Percentiles rank a stretch among this genome's conserved stretches.
Conservation (phyloP, 2,797 vertebrate genomes). For the Sparidentex hasta region DNA sequence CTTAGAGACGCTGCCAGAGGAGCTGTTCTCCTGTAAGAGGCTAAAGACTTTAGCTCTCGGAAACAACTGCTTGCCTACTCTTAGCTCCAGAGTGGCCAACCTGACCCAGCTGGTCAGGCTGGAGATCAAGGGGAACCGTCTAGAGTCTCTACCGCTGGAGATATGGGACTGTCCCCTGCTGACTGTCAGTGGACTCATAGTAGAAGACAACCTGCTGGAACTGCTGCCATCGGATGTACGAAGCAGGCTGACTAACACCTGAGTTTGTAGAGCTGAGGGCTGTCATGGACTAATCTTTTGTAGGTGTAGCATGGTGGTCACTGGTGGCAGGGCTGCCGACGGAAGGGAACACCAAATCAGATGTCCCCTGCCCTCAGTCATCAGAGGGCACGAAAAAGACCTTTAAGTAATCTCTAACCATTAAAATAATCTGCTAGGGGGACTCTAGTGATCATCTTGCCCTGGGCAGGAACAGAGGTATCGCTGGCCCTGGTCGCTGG, state of each 20-base stretch:
- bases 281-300: slow-evolving; percentile 8
- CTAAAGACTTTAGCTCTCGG: slow-evolving; percentile 86
- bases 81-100: slow-evolving; percentile 85
- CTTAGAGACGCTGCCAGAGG: slow-evolving; percentile 88
- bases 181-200: slow-evolving; percentile 81
- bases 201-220: slow-evolving; percentile 87
- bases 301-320: neutral
- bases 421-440: too few species aligned
- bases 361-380: too few species aligned
- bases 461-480: too few species aligned
- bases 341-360: too few species aligned
- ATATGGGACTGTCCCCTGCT: slow-evolving; percentile 85
- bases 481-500: neutral
- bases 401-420: too few species aligned
- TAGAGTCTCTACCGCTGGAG: slow-evolving; percentile 88
- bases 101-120: slow-evolving; percentile 86
- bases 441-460: too few species aligned
- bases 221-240: slow-evolving; percentile 85
- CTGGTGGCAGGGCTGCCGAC: too few species aligned
- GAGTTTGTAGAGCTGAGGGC: slow-evolving; percentile 34
- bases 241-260: slow-evolving; percentile 81
- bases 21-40: slow-evolving; percentile 91
- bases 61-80: slow-evolving; percentile 86
- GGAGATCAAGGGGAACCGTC: slow-evolving; percentile 90
- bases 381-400: too few species aligned